These are phyloP conservation scores for Callipepla californica DNA, from an alignment of 2,113 vertebrate genomes.

Conservation along the genomic window DNA sequence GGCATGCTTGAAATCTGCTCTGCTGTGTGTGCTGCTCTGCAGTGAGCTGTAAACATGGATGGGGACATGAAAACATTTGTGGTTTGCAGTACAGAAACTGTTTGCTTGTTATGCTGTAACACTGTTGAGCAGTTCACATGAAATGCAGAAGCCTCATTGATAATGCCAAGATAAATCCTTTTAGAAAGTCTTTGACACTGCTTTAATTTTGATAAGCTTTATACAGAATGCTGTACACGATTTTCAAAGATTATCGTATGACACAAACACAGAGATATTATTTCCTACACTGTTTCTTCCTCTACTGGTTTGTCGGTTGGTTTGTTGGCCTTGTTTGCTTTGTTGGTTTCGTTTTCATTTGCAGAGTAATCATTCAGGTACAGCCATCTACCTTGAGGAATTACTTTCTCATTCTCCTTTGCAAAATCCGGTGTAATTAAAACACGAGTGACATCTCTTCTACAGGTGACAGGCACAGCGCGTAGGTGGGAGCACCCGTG, in stretches of 20 bases:
- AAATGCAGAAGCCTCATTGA: neutral
- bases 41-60: neutral
- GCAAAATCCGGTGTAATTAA: neutral
- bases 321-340: neutral
- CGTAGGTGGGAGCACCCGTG: neutral
- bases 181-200: neutral
- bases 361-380: neutral
- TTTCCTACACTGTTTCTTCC: neutral
- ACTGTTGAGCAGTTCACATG: neutral
- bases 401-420: neutral
- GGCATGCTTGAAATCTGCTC: neutral
- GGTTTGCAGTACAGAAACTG: neutral
- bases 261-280: neutral
- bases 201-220: neutral
- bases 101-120: neutral
- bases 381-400: neutral
- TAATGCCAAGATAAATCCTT: neutral
- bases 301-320: neutral
- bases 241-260: neutral
- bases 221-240: neutral
- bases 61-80: accelerated
- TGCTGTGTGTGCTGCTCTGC: neutral
- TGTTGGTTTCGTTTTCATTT: neutral
- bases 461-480: neutral
- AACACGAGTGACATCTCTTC: neutral